Conservation (phyloP, 2,113 vertebrate species). For the Sisor rabdophorus region DNA sequence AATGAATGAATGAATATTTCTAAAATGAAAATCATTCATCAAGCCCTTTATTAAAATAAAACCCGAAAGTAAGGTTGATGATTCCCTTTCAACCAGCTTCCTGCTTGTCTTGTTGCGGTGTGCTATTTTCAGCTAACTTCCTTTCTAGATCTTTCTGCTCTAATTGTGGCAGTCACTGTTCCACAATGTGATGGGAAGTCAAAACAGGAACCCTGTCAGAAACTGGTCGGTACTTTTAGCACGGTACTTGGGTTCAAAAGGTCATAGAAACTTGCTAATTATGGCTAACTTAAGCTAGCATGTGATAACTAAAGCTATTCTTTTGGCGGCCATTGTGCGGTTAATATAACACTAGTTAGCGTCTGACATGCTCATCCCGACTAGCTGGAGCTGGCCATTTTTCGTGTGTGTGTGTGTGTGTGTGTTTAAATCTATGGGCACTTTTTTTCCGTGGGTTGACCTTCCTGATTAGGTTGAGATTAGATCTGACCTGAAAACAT, state of each 20-base stretch:
- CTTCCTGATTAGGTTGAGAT: conserved; percentile 53
- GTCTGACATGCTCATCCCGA: conserved; percentile 27
- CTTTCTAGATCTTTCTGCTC: background rate
- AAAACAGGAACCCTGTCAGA: conserved; percentile 13
- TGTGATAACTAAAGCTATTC: conserved; percentile 33
- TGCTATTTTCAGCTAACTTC: background rate
- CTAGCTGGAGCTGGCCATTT: conserved; percentile 2
- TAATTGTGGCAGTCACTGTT: no score
- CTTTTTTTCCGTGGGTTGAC: conserved; percentile 49
- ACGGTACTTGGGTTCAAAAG: background rate
- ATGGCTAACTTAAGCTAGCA: conserved; percentile 15
- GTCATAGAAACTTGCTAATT: background rate
- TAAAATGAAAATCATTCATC: background rate
- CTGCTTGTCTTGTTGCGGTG: background rate
- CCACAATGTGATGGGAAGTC: conserved; percentile 13
- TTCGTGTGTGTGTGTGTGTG: background rate
- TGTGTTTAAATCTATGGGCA: conserved; percentile 16
- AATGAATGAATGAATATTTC: background rate
- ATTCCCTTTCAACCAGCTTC: background rate
- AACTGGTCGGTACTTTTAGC: background rate
- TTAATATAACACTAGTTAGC: conserved; percentile 31
- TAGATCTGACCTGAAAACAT: conserved; percentile 53
- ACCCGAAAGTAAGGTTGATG: background rate
- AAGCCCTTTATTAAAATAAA: background rate
- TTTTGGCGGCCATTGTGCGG: conserved; percentile 39